Evolutionary conservation across 2,888 invertebrate genomes (phyloP), one percentile per base, ranked within the genome.

Genomic region (Heliconius aoede): DNA sequence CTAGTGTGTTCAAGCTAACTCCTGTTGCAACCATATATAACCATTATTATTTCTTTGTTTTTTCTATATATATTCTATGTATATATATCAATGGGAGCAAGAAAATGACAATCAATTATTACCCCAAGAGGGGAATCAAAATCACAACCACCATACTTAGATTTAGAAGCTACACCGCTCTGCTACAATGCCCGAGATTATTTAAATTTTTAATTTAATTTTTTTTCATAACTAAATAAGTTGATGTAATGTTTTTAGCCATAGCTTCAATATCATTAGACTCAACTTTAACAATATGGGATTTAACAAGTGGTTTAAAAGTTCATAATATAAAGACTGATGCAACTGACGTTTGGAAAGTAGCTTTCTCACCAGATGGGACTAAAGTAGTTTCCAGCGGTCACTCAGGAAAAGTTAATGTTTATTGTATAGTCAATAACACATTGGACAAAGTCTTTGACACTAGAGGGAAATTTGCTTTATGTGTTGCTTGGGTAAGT

Each of bases 181-280:
- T 46, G 18, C 46, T 46, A 46, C 46, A 46, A 7, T 46, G 46
- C 7, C 18, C 18, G 18, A 3, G 3, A 46, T 7, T 0, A 21
- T 46, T 46, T 46, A 46, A 40, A 21, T 46, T 8, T 46, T 0
- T 0, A 46, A 3, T 46, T 46, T 46, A 0, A 21, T 8, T 21
- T 46, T 46, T 7, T 46, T 4, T 36, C 11, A 11, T 36, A 36
- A 4, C 0, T 46, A 7, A 46, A 21, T 46, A 2, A 46, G 8
- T 3, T 7, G 8, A 46, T 46, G 21, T 11, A 55, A 21, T 9
- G 1, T 55, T 55, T 60, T 60, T 81, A 97, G 97, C 96, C 72
- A 96, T 97, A 89, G 98, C 98, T 2, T 98, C 98, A 51, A 97
- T 98, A 88, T 98, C 99, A 0, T 89, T 99, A 77, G 99, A 99